Percentiles rank a stretch among this genome's conserved stretches.
Evolutionary conservation across 2,888 invertebrate species (phyloP).

Genomic region (Gisinianus flammeolus): DNA sequence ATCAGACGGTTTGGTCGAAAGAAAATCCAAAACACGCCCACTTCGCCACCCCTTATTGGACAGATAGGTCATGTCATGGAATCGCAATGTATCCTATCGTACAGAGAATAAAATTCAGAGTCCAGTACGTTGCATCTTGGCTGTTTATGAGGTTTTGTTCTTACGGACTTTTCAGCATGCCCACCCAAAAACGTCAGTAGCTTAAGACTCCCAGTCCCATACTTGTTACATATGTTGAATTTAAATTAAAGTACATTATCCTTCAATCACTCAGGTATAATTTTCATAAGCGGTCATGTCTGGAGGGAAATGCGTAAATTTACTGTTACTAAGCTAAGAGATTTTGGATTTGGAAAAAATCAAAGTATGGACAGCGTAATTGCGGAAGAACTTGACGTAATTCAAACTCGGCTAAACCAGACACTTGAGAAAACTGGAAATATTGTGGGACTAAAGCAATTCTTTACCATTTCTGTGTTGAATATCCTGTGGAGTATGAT

Average conservation of each 20-base stretch:
- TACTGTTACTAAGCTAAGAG: slow-evolving; percentile 54
- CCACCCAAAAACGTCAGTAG: no score
- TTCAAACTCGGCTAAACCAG: slow-evolving; percentile 43
- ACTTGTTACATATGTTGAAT: no score
- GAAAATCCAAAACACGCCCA: no score
- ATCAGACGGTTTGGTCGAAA: no score
- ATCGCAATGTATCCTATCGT: no score
- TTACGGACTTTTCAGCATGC: background rate
- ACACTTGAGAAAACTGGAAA: background rate
- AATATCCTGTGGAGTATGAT: slow-evolving; percentile 57
- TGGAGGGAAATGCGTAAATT: slow-evolving; percentile 58
- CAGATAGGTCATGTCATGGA: no score
- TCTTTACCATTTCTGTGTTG: slow-evolving; percentile 54
- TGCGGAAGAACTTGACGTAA: slow-evolving; percentile 53
- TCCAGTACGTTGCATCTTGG: no score
- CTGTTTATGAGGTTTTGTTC: no score
- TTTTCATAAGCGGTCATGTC: slow-evolving; percentile 53
- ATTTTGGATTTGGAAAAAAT: slow-evolving; percentile 57
- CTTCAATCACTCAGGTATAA: slow-evolving; percentile 49
- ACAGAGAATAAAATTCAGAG: no score
- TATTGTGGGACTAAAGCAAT: slow-evolving; percentile 44
- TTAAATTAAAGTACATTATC: no score
- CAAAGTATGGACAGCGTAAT: slow-evolving; percentile 52
- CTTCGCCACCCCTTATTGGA: no score
- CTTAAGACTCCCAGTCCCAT: no score